Evolutionary conservation across 1,140 invertebrate species (phyloP), one percentile per base, ranked within the genome.

Genomic region (Triops longicaudatus): DNA sequence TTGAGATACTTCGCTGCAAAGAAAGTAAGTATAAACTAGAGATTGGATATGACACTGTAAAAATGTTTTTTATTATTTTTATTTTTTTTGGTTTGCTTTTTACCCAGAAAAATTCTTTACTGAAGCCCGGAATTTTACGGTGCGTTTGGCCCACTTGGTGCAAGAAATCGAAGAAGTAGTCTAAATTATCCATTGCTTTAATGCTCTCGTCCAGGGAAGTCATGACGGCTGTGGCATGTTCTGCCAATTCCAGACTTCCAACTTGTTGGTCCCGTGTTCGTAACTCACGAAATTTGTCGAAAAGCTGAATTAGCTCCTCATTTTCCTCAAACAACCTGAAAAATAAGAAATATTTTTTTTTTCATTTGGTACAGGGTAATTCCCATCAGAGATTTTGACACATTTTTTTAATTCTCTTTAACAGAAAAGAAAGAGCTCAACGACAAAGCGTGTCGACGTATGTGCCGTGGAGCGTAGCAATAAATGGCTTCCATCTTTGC

Each of bases 171-270:
- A 95, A 90, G 85, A 95, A 95, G 78, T 88, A 88, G 82, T 95
- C 93, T 80, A 93, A 87, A 81, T 95, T 90, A 81, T 95, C 93
- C 74, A 96, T 86, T 31, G 90, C 89, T 81, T 91, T 91, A 83
- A 96, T 96, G 43, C 92, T 91, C 82, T 95, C 85, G 79, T 87
- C 85, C 74, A 97, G 84, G 1, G 93, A 94, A 79, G 88, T 89
- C 94, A 97, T 96, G 12, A 97, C 94, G 80, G 91, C 92, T 77
- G 89, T 90, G 17, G 94, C 94, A 81, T 97, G 94, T 81, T 95
- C 92, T 10, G 91, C 91, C 28, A 97, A 84, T 84, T 94, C 92
- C 85, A 91, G 88, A 78, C 90, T 93, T 79, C 89, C 88, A 72
- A 90, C 89, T 81, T 95, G 93, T 78, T 93, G 89, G 80, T 95